Percentiles rank a stretch among this genome's conserved stretches.
phyloP scores from a whole-genome alignment of 2,113 vertebrate species.

The Ellobius talpinus region DNA sequence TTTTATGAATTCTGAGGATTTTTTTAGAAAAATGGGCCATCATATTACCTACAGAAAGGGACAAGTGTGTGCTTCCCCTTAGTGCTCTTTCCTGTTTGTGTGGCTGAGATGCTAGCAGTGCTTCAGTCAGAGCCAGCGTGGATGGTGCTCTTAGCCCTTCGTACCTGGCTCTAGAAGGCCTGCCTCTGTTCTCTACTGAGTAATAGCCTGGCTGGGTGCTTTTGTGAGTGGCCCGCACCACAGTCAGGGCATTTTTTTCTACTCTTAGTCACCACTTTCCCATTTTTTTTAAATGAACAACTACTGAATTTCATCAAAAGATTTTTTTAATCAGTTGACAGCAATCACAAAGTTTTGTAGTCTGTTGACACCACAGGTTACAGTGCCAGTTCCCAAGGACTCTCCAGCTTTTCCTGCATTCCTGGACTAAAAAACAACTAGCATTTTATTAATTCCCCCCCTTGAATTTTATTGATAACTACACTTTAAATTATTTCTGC shows the following conservation, averaged over 20 bases:
- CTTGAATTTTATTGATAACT: neutral
- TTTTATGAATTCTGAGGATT: too few relatives aligned
- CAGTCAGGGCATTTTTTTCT: neutral
- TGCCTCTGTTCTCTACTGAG: neutral
- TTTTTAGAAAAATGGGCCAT: neutral
- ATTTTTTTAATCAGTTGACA: neutral
- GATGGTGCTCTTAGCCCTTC: neutral
- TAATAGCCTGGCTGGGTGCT: neutral
- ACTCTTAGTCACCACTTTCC: neutral
- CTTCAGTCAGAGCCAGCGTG: neutral
- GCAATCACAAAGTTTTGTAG: neutral
- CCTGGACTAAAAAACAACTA: neutral
- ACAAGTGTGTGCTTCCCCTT: neutral
- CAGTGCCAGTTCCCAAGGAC: neutral
- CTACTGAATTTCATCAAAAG: neutral
- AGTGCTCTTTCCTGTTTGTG: neutral
- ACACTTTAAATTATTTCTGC: neutral
- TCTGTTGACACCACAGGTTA: neutral
- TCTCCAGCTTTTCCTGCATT: neutral
- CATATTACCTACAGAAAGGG: neutral
- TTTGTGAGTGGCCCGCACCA: neutral
- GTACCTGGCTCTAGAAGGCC: neutral
- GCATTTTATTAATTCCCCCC: neutral
- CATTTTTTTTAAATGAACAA: neutral
- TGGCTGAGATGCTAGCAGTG: neutral